Evolutionary conservation across 2,888 invertebrate genomes (phyloP), one percentile per base, ranked within the genome.

Genomic region (Acrobasis consociella): DNA sequence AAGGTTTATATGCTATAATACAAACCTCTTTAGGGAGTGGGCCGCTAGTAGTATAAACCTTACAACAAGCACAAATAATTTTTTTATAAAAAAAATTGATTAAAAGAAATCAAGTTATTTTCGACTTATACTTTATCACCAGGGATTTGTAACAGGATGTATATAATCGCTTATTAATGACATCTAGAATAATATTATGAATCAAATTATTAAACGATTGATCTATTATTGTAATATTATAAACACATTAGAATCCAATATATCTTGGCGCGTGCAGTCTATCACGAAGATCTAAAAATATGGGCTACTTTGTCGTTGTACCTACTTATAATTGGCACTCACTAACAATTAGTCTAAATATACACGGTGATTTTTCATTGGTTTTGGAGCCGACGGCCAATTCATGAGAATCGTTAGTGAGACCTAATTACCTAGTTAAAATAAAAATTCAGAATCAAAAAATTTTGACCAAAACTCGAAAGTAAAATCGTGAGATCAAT

Each of bases 71-170:
- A 22, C 22, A 22, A 22, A 22, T 22, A 22, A 22, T 22, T 22
- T 22, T 22, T 22, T 22, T 22, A 2, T 22, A 2, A 2, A 3
- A 22, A 22, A 22, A 22, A 22, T 22, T n/a, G n/a, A 22, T 22
- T 22, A 22, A 22, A 22, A 22, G 2, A 22, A 22, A 22, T 22
- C 22, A 22, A 22, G 3, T 22, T 11, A 13, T 11, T 42, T 10
- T 42, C 1, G 5, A 11, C 0, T 42, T 42, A 42, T 42, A 0
- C 42, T 42, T 42, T 11, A n/a, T 46, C 46, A 7, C 13, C n/a
- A 10, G 16, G 7, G 0, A 38, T 55, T 15, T 55, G 53, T 55
- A 55, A 55, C 39, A 55, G 39, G 55, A 55, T 55, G 16, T 39
- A 39, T 11, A 10, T 17, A 55, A 55, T 55, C 2, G n/a, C 7